Conservation (phyloP, 2,113 vertebrate genomes). For the Seriola rivoliana region DNA sequence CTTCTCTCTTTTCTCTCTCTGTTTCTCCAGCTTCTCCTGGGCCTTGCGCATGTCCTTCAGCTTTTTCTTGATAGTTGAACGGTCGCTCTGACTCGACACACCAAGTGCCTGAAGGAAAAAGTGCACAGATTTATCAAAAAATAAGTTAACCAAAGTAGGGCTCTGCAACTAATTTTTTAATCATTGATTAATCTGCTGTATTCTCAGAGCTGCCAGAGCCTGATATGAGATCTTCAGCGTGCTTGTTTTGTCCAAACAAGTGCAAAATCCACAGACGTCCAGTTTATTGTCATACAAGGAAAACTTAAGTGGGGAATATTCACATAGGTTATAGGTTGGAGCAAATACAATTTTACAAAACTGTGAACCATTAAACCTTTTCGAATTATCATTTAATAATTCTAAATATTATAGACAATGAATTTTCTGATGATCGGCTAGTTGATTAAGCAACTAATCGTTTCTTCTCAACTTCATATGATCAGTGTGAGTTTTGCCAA, state of each 20-base stretch:
- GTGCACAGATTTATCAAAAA: neutral
- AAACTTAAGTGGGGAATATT: neutral
- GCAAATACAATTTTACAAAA: neutral
- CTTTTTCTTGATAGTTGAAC: constrained; percentile 91
- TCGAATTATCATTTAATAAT: too few species aligned
- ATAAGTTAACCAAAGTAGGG: neutral
- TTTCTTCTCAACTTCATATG: neutral
- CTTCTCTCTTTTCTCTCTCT: constrained; percentile 89
- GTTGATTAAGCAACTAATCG: too few species aligned
- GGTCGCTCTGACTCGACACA: constrained; percentile 89
- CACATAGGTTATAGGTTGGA: neutral
- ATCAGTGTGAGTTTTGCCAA: neutral
- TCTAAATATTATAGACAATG: neutral
- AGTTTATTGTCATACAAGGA: too few species aligned
- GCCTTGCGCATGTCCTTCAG: constrained; percentile 92
- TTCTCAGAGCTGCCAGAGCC: neutral
- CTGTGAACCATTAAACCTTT: neutral
- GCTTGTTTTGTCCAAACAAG: too few species aligned
- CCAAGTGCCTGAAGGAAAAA: constrained; percentile 83
- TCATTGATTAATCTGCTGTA: neutral
- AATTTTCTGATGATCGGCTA: neutral
- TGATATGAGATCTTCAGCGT: neutral
- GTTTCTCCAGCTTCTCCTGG: constrained; percentile 93
- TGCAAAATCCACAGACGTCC: too few species aligned
- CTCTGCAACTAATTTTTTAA: neutral